These are phyloP conservation scores for Apostichopus leukothele DNA, from an alignment of 53 echinoderm and acorn worm genomes.

Conservation along the genomic window DNA sequence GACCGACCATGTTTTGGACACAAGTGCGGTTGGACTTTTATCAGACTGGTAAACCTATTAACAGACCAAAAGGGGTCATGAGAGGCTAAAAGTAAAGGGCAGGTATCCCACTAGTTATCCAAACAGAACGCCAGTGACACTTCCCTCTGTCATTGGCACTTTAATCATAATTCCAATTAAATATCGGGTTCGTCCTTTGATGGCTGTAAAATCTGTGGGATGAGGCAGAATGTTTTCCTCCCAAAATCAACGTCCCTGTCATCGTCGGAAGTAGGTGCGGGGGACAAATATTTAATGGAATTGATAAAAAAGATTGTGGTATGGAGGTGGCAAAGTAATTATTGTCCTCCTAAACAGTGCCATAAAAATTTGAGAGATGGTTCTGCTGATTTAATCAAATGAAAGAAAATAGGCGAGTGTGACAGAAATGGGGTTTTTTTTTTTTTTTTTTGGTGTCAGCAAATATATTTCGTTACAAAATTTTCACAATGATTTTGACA, in stretches of 20 bases:
- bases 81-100: neutral
- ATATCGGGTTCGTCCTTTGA: constrained; percentile 10
- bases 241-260: neutral
- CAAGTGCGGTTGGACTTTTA: constrained; percentile 24
- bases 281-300: neutral
- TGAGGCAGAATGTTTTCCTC: neutral
- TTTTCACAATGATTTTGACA: no score
- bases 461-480: no score
- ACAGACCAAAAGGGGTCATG: constrained; percentile 6
- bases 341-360: neutral
- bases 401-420: no score
- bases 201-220: neutral
- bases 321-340: neutral
- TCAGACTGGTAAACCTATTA: constrained; percentile 31
- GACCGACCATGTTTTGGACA: constrained; percentile 25
- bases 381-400: no score
- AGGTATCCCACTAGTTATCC: constrained; percentile 31
- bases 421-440: no score
- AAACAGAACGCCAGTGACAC: constrained; percentile 27
- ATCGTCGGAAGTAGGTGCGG: neutral
- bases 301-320: neutral
- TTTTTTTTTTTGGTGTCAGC: no score
- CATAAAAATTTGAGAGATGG: no score
- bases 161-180: constrained; percentile 35
- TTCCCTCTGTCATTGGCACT: constrained; percentile 27